phyloP scores from a whole-genome alignment of 2,797 vertebrate genomes.

The Neosilurus mollespiculum region DNA sequence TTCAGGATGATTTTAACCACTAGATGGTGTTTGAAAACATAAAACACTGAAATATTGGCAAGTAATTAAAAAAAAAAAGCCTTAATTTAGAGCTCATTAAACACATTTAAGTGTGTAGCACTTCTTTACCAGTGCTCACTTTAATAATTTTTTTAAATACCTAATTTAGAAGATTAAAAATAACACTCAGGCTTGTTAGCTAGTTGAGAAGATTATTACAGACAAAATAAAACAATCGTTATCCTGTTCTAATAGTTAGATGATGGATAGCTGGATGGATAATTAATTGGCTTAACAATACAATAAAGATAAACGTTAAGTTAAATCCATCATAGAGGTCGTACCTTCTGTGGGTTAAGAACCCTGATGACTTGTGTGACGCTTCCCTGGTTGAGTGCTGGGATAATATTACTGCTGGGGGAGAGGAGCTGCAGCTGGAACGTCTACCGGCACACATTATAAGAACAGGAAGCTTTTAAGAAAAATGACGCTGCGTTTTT shows the following conservation, averaged over 20 bases:
- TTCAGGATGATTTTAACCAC: too few species aligned
- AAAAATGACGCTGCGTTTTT: background rate
- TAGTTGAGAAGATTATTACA: background rate
- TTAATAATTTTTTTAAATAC: too few species aligned
- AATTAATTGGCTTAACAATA: background rate
- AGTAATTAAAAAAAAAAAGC: too few species aligned
- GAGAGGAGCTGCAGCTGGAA: conserved; percentile 99
- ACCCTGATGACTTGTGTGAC: conserved; percentile 99
- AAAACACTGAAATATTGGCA: too few species aligned
- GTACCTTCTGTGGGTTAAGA: conserved; percentile 98
- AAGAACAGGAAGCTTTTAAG: background rate
- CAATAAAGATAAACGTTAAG: background rate
- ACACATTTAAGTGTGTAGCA: too few species aligned
- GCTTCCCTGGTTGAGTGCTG: conserved; percentile 93
- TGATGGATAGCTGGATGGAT: too few species aligned
- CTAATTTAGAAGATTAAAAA: background rate
- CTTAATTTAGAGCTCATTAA: too few species aligned
- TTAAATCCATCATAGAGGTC: conserved; percentile 32
- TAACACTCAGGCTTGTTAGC: too few species aligned
- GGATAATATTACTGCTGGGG: conserved; percentile 95
- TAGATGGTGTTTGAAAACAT: too few species aligned
- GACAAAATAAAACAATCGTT: too few species aligned
- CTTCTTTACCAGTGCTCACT: too few species aligned
- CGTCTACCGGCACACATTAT: conserved; percentile 74
- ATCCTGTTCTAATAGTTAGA: background rate